Evolutionary conservation across 2,113 vertebrate genomes (phyloP).

Genomic region (Dasyurus viverrinus): DNA sequence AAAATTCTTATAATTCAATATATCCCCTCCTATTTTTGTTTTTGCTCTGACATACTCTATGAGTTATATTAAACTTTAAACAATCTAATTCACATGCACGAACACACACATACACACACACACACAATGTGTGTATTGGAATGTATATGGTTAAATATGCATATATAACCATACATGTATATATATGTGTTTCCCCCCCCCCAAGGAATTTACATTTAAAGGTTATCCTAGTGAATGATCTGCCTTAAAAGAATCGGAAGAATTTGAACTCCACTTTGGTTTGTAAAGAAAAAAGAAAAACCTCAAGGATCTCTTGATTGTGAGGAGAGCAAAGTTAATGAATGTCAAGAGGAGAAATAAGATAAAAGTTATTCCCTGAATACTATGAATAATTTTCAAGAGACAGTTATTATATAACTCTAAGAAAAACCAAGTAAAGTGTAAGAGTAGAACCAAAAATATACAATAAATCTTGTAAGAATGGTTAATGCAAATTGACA

Average conservation of each 20-base stretch:
- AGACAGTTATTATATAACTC: slow-evolving; percentile 45
- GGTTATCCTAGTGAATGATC: background rate
- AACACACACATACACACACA: too few species aligned
- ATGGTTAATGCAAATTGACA: slow-evolving; percentile 4
- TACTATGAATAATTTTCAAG: slow-evolving; percentile 47
- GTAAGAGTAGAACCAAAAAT: slow-evolving; percentile 61
- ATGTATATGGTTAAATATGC: too few species aligned
- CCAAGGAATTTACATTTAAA: slow-evolving; percentile 17
- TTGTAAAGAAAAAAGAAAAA: slow-evolving; percentile 44
- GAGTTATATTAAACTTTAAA: background rate
- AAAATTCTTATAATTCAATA: background rate
- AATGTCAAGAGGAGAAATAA: slow-evolving; percentile 16
- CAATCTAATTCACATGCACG: background rate
- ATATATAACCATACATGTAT: too few species aligned
- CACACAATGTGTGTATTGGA: too few species aligned
- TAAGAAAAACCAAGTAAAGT: slow-evolving; percentile 74
- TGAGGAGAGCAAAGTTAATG: slow-evolving; percentile 33
- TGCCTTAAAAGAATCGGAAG: slow-evolving; percentile 19
- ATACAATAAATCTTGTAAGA: slow-evolving; percentile 59
- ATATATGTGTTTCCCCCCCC: background rate
- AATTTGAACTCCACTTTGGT: slow-evolving; percentile 40
- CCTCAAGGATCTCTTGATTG: background rate
- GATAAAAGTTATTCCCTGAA: slow-evolving; percentile 35
- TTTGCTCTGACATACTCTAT: background rate
- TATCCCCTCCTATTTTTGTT: background rate